Percentiles rank a stretch among this genome's conserved stretches.
phyloP scores from a whole-genome alignment of 2,113 vertebrate species.

The Damaliscus lunatus region DNA sequence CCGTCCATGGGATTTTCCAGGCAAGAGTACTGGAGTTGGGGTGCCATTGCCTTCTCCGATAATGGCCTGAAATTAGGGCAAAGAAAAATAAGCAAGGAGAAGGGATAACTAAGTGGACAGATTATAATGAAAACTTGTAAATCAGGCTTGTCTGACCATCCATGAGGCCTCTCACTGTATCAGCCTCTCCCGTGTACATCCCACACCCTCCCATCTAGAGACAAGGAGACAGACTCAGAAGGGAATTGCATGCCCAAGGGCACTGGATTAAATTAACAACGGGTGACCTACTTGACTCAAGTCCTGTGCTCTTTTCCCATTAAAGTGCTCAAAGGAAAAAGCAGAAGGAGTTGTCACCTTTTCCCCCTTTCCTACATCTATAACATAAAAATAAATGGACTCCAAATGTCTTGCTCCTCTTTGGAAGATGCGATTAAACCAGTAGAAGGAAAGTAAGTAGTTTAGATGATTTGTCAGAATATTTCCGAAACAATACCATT shows the following conservation, averaged over 20 bases:
- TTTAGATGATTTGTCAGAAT: neutral
- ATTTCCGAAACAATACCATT: neutral
- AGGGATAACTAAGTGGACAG: neutral
- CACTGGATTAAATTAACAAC: neutral
- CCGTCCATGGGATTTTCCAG: no score
- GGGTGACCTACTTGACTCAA: neutral
- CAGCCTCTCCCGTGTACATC: no score
- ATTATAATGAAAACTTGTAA: neutral
- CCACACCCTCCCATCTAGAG: neutral
- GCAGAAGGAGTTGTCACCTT: fast-evolving
- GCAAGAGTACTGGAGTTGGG: no score
- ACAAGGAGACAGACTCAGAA: neutral
- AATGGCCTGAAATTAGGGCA: neutral
- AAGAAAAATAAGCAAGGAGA: neutral
- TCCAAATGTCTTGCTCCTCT: neutral
- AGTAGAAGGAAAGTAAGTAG: neutral
- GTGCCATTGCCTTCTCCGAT: no score
- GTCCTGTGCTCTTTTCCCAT: neutral
- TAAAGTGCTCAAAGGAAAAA: neutral
- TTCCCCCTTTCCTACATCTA: neutral
- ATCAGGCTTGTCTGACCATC: fast-evolving
- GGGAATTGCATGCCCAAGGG: neutral
- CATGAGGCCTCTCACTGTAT: fast-evolving
- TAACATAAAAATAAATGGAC: neutral
- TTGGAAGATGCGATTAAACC: neutral